A percentile compares a stretch with the other conserved stretches of the same genome.
phyloP scores from a whole-genome alignment of 2,113 vertebrate genomes.

The Gymnobelideus leadbeateri region DNA sequence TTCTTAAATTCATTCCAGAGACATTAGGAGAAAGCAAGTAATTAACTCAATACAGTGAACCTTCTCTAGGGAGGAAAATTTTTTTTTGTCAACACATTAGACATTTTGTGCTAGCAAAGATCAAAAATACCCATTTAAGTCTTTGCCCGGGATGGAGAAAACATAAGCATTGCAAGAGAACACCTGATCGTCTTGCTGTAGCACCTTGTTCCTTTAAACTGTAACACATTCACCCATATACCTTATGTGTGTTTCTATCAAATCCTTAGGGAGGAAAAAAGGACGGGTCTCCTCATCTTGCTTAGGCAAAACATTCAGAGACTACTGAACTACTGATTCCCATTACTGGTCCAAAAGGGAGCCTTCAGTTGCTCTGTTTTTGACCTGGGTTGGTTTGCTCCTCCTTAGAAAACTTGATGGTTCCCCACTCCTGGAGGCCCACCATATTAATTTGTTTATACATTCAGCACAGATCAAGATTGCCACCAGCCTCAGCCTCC shows the following conservation, averaged over 20 bases:
- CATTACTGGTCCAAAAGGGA: background rate
- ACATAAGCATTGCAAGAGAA: background rate
- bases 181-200: background rate
- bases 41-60: background rate
- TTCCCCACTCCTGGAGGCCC: background rate
- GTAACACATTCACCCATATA: background rate
- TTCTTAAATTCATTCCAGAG: slow-evolving; percentile 21
- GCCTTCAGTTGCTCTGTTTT: background rate
- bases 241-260: background rate
- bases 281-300: background rate
- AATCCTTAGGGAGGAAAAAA: background rate
- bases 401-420: background rate
- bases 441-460: background rate
- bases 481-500: background rate
- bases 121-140: slow-evolving; percentile 49
- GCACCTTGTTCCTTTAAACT: slow-evolving; percentile 8
- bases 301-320: background rate
- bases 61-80: too few species aligned
- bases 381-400: background rate
- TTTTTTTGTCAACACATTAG: background rate
- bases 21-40: slow-evolving; percentile 16
- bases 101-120: background rate
- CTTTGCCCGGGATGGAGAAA: background rate
- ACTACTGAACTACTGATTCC: background rate
- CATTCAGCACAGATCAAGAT: background rate